Conservation (phyloP, 1,140 invertebrate species). For the Halesus radiatus region DNA sequence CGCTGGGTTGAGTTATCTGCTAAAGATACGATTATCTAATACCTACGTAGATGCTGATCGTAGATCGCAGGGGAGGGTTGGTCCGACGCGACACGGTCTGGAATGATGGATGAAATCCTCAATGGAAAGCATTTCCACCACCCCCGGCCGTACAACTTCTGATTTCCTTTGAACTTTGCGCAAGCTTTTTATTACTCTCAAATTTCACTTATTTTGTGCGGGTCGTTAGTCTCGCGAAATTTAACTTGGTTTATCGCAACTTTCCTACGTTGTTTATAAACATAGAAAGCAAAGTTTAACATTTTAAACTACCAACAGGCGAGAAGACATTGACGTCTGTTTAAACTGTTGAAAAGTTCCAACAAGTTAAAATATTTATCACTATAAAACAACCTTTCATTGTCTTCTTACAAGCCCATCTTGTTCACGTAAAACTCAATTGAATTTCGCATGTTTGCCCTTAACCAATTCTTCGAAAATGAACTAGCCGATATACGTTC, state of each 20-base stretch:
- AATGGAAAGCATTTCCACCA: neutral
- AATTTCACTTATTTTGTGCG: neutral
- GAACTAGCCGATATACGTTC: no score
- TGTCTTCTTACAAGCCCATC: neutral
- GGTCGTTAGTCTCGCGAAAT: no score
- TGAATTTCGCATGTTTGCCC: no score
- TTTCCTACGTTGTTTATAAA: no score
- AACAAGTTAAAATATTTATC: no score
- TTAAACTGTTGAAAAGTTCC: no score
- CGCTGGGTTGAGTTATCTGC: constrained; percentile 21
- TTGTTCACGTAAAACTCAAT: no score
- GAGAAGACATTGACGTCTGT: no score
- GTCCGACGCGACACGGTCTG: neutral
- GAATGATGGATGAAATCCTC: neutral
- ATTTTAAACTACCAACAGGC: no score
- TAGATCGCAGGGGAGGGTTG: neutral
- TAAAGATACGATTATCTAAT: neutral
- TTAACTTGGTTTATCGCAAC: no score
- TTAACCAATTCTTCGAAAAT: no score
- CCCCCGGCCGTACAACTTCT: neutral
- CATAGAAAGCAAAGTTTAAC: no score
- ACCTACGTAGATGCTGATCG: neutral
- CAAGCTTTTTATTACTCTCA: neutral
- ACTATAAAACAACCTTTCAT: neutral
- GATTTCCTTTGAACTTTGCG: neutral